These are phyloP conservation scores for Lophochroa leadbeateri DNA, from an alignment of 2,113 vertebrate genomes.

Conservation along the genomic window DNA sequence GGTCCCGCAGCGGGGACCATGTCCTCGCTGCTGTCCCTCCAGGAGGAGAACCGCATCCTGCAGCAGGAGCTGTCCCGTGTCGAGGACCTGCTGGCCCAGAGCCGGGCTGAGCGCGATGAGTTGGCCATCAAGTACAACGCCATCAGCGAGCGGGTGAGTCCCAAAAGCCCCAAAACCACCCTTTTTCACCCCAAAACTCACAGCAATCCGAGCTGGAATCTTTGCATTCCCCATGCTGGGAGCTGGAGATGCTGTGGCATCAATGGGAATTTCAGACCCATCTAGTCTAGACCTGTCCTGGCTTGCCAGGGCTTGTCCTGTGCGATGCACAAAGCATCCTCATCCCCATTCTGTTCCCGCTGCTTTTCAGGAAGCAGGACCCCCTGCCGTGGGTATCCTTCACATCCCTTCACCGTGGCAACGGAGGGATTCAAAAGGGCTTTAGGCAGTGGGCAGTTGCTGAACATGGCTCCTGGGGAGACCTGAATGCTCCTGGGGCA, in stretches of 20 bases:
- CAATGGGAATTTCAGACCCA: fast-evolving
- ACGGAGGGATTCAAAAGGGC: background rate
- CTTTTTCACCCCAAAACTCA: fast-evolving
- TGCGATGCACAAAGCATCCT: fast-evolving
- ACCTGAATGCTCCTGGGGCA: background rate
- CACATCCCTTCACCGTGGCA: background rate
- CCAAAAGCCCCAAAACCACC: background rate
- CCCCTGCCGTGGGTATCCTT: background rate
- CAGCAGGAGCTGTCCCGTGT: slow-evolving; percentile 90
- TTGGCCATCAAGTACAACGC: slow-evolving; percentile 93
- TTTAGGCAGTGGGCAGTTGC: background rate
- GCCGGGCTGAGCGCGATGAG: slow-evolving; percentile 91
- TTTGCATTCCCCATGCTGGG: fast-evolving
- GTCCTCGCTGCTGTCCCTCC: slow-evolving; percentile 88
- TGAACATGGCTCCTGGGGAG: background rate
- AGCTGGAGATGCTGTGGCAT: fast-evolving
- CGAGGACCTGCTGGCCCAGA: slow-evolving; percentile 92
- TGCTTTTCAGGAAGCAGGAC: background rate
- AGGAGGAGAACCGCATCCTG: slow-evolving; percentile 91
- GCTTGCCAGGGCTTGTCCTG: background rate
- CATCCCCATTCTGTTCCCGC: fast-evolving
- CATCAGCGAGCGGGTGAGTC: slow-evolving; percentile 88
- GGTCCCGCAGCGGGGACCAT: slow-evolving; percentile 69
- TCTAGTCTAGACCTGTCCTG: background rate
- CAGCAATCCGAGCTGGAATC: background rate